Percentiles rank a stretch among this genome's conserved stretches.
Evolutionary conservation across 2,888 invertebrate species (phyloP).

Genomic region (Pecten maximus): DNA sequence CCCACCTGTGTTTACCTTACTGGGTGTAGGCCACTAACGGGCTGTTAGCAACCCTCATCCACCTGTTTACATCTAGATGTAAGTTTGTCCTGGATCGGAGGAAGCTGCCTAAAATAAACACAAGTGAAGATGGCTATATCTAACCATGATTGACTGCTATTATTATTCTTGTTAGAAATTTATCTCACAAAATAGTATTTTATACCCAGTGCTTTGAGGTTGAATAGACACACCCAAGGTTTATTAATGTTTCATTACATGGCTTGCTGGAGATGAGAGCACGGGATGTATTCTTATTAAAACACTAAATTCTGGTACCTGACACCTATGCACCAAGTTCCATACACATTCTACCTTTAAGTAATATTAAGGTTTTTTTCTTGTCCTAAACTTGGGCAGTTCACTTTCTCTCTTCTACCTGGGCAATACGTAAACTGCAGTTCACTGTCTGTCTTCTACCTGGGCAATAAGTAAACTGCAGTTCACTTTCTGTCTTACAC

Average conservation of each 20-base stretch:
- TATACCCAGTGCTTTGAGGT: background rate
- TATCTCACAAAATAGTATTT: background rate
- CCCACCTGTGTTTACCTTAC: constrained; percentile 20
- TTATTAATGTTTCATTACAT: background rate
- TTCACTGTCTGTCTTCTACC: no score
- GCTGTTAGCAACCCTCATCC: background rate
- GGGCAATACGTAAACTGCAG: no score
- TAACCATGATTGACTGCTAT: background rate
- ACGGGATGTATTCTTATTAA: background rate
- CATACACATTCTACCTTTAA: background rate
- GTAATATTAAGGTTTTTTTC: background rate
- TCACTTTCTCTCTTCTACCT: no score
- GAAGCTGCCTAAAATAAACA: background rate
- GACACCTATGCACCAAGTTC: background rate
- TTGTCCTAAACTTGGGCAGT: no score
- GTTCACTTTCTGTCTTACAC: no score
- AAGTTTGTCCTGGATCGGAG: background rate
- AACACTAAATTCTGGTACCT: background rate
- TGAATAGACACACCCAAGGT: background rate
- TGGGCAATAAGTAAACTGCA: no score
- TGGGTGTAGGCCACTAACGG: background rate
- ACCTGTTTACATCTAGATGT: constrained; percentile 25
- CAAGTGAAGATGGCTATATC: constrained; percentile 28
- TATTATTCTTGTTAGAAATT: background rate
- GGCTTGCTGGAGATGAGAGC: background rate